These are phyloP conservation scores for Drosophila mettleri DNA, from an alignment of 2,888 invertebrate genomes.

Conservation along the genomic window DNA sequence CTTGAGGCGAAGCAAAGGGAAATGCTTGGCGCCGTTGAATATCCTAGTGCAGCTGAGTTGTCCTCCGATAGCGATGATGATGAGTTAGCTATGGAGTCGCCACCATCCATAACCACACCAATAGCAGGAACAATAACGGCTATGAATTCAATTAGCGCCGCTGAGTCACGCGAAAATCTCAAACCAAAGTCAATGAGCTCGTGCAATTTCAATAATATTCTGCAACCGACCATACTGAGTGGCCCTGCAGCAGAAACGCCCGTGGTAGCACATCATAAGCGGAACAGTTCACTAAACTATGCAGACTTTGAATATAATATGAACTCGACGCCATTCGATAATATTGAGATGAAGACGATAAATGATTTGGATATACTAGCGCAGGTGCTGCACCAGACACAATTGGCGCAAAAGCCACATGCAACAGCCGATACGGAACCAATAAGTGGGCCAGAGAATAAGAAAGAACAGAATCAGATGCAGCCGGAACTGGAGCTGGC, in stretches of 20 bases:
- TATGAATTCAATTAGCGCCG: conserved; percentile 35
- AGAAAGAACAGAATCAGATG: conserved; percentile 15
- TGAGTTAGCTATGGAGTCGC: conserved; percentile 25
- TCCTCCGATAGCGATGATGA: conserved; percentile 83
- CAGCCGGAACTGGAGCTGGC: conserved; percentile 46
- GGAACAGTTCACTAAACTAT: conserved; percentile 84
- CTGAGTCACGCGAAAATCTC: conserved; percentile 43
- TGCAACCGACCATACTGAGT: conserved; percentile 83
- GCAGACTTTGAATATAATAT: conserved; percentile 95
- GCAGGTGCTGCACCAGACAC: conserved; percentile 88
- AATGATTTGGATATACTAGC: conserved; percentile 96
- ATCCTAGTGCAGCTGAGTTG: conserved; percentile 88
- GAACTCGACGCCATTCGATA: conserved; percentile 96
- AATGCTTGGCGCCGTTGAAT: conserved; percentile 87
- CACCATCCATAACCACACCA: conserved; percentile 7
- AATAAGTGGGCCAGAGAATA: not conserved
- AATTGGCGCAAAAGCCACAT: conserved; percentile 59
- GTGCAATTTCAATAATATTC: conserved; percentile 83
- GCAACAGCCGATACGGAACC: conserved; percentile 1
- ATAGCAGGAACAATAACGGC: conserved; percentile 20
- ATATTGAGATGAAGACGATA: conserved; percentile 95
- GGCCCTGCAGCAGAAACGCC: conserved; percentile 39
- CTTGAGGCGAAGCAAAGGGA: conserved; percentile 87
- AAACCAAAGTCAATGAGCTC: conserved; percentile 77
- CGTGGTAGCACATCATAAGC: conserved; percentile 62